phyloP scores from a whole-genome alignment of 1,140 invertebrate genomes.

The Eriocheir sinensis region DNA sequence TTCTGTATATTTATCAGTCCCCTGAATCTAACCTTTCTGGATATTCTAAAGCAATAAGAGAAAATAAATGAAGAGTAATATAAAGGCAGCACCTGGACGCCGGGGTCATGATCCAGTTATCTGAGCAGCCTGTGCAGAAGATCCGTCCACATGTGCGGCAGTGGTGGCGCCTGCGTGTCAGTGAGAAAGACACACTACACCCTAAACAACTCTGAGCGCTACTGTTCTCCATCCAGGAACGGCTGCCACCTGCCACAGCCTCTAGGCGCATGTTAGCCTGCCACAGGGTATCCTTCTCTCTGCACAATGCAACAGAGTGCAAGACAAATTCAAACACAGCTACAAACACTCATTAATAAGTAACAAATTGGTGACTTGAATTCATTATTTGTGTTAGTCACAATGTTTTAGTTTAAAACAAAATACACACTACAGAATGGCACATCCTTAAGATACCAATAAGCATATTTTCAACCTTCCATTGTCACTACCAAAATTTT shows the following conservation, averaged over 20 bases:
- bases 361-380: background rate
- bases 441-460: too few species aligned
- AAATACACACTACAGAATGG: background rate
- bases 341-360: background rate
- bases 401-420: background rate
- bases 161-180: slow-evolving; percentile 85
- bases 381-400: background rate
- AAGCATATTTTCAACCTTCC: too few species aligned
- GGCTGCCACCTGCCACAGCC: slow-evolving; percentile 43
- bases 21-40: too few species aligned
- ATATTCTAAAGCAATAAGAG: too few species aligned
- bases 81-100: slow-evolving; percentile 56
- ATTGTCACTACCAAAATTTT: too few species aligned
- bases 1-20: too few species aligned
- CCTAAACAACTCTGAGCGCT: slow-evolving; percentile 83
- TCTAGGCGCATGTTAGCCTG: slow-evolving; percentile 54
- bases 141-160: slow-evolving; percentile 86
- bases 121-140: slow-evolving; percentile 85
- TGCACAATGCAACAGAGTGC: background rate
- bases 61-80: too few species aligned
- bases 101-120: slow-evolving; percentile 70
- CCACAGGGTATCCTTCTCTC: slow-evolving; percentile 73
- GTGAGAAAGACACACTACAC: slow-evolving; percentile 83
- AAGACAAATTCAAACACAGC: slow-evolving; percentile 53
- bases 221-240: slow-evolving; percentile 83